A percentile compares a stretch with the other conserved stretches of the same genome.
phyloP scores from a whole-genome alignment of 2,797 vertebrate species.

The Typhlichthys subterraneus region DNA sequence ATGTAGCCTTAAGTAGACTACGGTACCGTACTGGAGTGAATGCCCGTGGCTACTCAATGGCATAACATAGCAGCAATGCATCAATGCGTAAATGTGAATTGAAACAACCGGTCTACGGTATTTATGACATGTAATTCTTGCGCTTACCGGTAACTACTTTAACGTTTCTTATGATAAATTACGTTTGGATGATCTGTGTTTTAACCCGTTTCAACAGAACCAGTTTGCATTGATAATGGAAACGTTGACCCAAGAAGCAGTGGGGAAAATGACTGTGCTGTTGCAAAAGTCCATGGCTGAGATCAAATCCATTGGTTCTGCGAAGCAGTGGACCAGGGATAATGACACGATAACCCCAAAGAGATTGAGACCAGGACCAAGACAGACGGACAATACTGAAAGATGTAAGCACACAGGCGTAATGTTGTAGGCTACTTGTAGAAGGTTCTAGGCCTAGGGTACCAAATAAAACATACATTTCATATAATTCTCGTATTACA shows the following conservation, averaged over 20 bases:
- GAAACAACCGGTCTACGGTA: no score
- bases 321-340: not conserved
- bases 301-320: not conserved
- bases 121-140: no score
- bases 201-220: conserved; percentile 8
- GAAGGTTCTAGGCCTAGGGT: no score
- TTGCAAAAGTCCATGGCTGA: conserved; percentile 28
- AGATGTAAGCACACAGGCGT: conserved; percentile 16
- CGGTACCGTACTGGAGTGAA: no score
- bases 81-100: not conserved
- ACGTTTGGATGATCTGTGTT: not conserved
- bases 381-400: not conserved
- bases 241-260: conserved; percentile 18
- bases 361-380: not conserved
- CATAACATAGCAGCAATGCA: no score
- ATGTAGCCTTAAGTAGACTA: no score
- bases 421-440: no score
- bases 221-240: conserved; percentile 46
- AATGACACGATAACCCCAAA: not conserved
- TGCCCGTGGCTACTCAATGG: no score
- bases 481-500: not conserved
- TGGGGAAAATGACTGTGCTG: conserved; percentile 31
- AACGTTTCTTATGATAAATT: no score
- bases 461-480: not conserved
- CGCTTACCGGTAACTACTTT: no score